Base-by-base conservation (phyloP, 1,140 invertebrate genomes). In the Teleopsis dalmanni region DNA sequence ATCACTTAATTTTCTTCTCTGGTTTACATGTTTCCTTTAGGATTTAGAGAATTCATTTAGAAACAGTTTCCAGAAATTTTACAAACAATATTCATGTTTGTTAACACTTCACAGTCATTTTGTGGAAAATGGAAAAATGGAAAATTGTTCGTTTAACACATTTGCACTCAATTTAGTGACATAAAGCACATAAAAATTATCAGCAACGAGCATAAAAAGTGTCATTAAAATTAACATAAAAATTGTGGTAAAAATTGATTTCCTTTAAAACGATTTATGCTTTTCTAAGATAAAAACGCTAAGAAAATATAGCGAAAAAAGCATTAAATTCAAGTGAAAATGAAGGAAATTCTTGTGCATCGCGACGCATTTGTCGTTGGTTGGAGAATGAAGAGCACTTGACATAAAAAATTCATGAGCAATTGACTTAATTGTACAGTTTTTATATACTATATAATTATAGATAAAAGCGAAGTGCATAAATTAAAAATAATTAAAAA, bases 221-320 rank as follows among this genome's bases (percentile, higher is more conserved):
- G 33, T 21, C 44, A 46, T 46, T 35, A 46, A 46, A 46, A 46
- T 46, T 46, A 31, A 46, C 44, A 46, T 31, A 31, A 46, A 46
- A 46, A 25, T 34, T 45, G 40, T 42, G 14, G 14, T 23, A 42
- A 27, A 42, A 23, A 41, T 41, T 41, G 26, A 16, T 42, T 42
- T n/a, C n/a, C n/a, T n/a, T n/a, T n/a, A n/a, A n/a, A n/a, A n/a
- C n/a, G n/a, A 42, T 42, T 42, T 27, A 23, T 31, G 10, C 16
- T 42, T 26, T 45, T 26, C 25, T 9, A 38, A 41, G 6, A 41
- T 23, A 41, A 41, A 18, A 41, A 41, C 26, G 4, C 7, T 18
- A 18, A 31, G 29, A 7, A 42, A 42, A 3, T 26, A 9, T 6
- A 27, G 4, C 19, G 11, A 7, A 43, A n/a, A 43, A 27, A 43